These are phyloP conservation scores for Glaucidium brasilianum DNA, from an alignment of 2,113 vertebrate species.

Conservation along the genomic window DNA sequence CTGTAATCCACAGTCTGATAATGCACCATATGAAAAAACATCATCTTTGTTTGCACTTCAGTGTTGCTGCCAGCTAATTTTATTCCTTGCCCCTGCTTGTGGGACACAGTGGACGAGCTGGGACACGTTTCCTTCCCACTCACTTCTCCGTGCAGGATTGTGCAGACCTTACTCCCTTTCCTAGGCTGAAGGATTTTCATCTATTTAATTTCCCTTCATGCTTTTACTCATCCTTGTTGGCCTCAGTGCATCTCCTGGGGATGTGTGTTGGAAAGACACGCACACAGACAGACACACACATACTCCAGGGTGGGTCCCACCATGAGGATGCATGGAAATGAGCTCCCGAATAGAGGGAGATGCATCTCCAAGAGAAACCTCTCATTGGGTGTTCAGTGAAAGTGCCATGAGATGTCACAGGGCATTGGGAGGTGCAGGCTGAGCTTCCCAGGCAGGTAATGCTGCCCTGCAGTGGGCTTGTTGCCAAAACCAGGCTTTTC, in stretches of 20 bases:
- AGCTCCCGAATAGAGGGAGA: background rate
- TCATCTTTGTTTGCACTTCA: background rate
- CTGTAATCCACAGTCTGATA: background rate
- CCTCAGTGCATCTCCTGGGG: background rate
- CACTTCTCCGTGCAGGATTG: background rate
- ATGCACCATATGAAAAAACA: background rate
- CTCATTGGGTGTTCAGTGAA: rapidly evolving
- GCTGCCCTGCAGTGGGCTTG: rapidly evolving
- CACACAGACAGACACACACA: background rate
- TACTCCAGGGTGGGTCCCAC: background rate
- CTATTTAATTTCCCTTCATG: background rate
- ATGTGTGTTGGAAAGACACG: background rate
- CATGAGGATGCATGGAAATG: background rate
- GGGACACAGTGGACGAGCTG: background rate
- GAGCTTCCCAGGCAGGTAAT: background rate
- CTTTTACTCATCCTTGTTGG: background rate
- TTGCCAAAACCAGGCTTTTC: background rate
- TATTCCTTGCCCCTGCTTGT: background rate
- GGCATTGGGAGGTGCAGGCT: background rate
- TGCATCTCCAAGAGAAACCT: background rate
- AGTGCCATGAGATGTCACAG: background rate
- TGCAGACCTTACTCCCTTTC: background rate
- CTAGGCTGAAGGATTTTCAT: background rate
- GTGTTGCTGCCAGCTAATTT: background rate
- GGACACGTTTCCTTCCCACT: background rate